Evolutionary conservation across 2,113 vertebrate genomes (phyloP), one percentile per base, ranked within the genome.

Genomic region (Pyrgilauda ruficollis): DNA sequence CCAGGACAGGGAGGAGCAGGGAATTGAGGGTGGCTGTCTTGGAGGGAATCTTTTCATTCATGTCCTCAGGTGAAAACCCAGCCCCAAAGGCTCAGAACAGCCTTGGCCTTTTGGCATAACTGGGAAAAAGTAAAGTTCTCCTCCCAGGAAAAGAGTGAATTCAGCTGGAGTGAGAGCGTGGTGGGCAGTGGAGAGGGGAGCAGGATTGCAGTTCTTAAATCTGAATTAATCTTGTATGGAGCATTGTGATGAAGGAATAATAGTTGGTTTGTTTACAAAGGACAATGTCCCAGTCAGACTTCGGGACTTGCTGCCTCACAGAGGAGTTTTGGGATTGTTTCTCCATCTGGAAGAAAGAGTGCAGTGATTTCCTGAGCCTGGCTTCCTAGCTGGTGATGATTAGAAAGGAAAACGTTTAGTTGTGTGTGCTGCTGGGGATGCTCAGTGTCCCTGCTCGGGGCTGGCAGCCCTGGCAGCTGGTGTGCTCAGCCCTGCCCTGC

Each of bases 231-330:
- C 52, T 15, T 91, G 80, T 68, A 2, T 91, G 77, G 49, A 33
- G 15, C 87, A 64, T 87, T 94, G 94, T 95, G 81, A 21, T 56
- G 27, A 68, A 64, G 89, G 66, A 72, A 94, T 84, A 97, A 89
- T 87, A 12, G 91, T 12, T 30, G 62, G 41, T 75, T 82, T 97
- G 94, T 97, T 84, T 81, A 18, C 66, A 2, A 15, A 49, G 56
- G 77, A 95, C 95, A 96, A 76, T 87, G 84, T 58, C n/a, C 1
- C 0, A 89, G 74, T 87, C 77, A 94, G 91, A 1, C 56, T 84
- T n/a, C 0, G 3, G 27, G 87, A n/a, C 74, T 79, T 15, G 62
- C 50, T 56, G 30, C 53, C 67, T 41, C 11, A 15, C 67, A 33
- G 70, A 41, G 81, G 21, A 6, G 20, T 61, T 74, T 43, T 9